These are phyloP conservation scores for Zaprionus inermis DNA, from an alignment of 1,140 invertebrate genomes.

Conservation along the genomic window DNA sequence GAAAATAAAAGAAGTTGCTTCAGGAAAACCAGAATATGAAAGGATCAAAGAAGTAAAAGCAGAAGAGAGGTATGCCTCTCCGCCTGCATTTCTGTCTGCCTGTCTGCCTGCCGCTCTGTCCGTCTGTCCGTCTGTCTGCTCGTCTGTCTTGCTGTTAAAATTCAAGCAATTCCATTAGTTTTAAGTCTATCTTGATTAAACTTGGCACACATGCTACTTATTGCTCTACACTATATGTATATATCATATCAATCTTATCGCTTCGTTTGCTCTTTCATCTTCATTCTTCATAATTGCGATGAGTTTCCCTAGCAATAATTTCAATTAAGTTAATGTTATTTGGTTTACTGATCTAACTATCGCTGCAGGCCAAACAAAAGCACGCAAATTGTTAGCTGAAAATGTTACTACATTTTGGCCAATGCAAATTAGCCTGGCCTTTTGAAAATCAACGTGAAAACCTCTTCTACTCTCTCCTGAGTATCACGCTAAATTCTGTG, in stretches of 20 bases:
- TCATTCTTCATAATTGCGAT: too few species aligned
- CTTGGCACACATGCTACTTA: too few species aligned
- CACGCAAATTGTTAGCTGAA: conserved; percentile 23
- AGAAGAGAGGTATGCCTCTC: background rate
- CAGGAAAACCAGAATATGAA: too few species aligned
- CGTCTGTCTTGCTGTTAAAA: too few species aligned
- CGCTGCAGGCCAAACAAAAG: conserved; percentile 24
- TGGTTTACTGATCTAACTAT: conserved; percentile 19
- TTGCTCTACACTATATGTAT: too few species aligned
- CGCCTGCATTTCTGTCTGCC: too few species aligned
- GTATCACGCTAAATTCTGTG: background rate
- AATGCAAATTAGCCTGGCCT: conserved; percentile 18
- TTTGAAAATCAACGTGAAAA: conserved; percentile 23
- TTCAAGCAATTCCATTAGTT: too few species aligned
- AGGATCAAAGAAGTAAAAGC: background rate
- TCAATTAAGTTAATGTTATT: conserved; percentile 44
- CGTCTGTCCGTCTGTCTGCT: too few species aligned
- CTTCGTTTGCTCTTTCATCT: too few species aligned
- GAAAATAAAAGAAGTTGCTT: background rate
- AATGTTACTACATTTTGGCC: conserved; percentile 14
- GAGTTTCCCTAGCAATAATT: conserved; percentile 19
- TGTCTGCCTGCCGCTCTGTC: too few species aligned
- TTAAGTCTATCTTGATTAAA: too few species aligned
- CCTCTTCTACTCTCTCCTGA: background rate
- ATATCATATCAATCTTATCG: too few species aligned